Evolutionary conservation across 1,140 invertebrate genomes (phyloP), one percentile per base, ranked within the genome.

Genomic region (Eriocheir sinensis): DNA sequence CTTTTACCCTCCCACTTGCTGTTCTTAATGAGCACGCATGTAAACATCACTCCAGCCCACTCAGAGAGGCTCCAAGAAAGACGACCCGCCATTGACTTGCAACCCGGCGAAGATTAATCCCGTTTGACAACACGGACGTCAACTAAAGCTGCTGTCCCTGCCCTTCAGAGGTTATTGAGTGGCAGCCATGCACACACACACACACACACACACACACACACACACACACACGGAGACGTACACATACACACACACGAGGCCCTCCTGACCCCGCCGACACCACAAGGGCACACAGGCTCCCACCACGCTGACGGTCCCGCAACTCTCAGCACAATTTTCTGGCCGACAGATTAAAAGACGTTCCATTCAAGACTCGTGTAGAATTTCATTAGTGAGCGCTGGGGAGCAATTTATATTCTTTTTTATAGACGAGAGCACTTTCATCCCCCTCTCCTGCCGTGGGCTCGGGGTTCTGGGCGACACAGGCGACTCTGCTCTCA

Each of bases 241-340:
- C n/a, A n/a, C n/a, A n/a, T n/a, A n/a, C n/a, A n/a, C n/a, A n/a
- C n/a, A n/a, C n/a, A n/a, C n/a, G n/a, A n/a, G n/a, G n/a, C n/a
- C n/a, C n/a, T n/a, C n/a, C n/a, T n/a, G n/a, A n/a, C n/a, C n/a
- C n/a, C n/a, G n/a, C n/a, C n/a, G n/a, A n/a, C n/a, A n/a, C n/a
- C n/a, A n/a, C n/a, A n/a, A n/a, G n/a, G n/a, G n/a, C n/a, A n/a
- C n/a, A n/a, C n/a, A n/a, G n/a, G n/a, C n/a, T n/a, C 21, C 12
- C 48, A 17, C 48, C 48, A 53, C 48, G 48, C 48, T 53, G 12
- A 53, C 12, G 2, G 21, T 60, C 60, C 60, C 21, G 60, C 60
- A 72, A 72, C 60, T 72, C 60, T 72, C 60, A n/a, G 60, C n/a
- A 72, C 60, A 72, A 72, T 72, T 72, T 72, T 72, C 60, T 72